Conservation (phyloP, 2,888 invertebrate species). For the Galerucella nymphaeae region DNA sequence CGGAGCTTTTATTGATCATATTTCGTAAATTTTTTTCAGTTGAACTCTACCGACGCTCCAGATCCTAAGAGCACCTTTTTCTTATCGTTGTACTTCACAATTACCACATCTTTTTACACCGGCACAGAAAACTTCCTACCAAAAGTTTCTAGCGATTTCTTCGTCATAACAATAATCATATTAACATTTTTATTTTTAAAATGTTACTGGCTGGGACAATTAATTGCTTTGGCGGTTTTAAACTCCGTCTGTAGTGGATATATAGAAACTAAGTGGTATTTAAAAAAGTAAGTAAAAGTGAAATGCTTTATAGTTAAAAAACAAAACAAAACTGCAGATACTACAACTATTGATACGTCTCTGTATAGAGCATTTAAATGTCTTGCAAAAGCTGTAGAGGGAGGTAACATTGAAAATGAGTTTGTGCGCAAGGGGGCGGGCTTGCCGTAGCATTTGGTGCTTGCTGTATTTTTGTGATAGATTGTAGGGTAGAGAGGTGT, state of each 20-base stretch:
- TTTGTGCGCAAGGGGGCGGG: too few species aligned
- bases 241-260: constrained; percentile 11
- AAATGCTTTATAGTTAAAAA: too few species aligned
- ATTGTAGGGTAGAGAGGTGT: too few species aligned
- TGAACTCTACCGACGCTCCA: not conserved
- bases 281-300: constrained; percentile 27
- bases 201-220: constrained; percentile 23
- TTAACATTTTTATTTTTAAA: constrained; percentile 22
- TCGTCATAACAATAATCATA: constrained; percentile 19
- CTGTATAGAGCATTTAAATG: too few species aligned
- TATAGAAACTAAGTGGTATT: constrained; percentile 23
- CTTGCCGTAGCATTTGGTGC: too few species aligned
- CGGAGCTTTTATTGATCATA: not conserved
- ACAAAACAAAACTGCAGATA: too few species aligned
- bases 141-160: constrained; percentile 17
- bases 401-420: too few species aligned
- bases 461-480: too few species aligned
- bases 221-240: constrained; percentile 22
- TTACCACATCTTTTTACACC: constrained; percentile 22
- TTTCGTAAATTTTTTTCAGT: constrained; percentile 2
- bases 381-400: too few species aligned
- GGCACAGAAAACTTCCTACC: constrained; percentile 35
- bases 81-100: constrained; percentile 33
- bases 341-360: too few species aligned
- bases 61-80: constrained; percentile 10